A percentile compares a stretch with the other conserved stretches of the same genome.
Evolutionary conservation across 2,888 invertebrate species (phyloP).

Genomic region (Hypercompe scribonia): DNA sequence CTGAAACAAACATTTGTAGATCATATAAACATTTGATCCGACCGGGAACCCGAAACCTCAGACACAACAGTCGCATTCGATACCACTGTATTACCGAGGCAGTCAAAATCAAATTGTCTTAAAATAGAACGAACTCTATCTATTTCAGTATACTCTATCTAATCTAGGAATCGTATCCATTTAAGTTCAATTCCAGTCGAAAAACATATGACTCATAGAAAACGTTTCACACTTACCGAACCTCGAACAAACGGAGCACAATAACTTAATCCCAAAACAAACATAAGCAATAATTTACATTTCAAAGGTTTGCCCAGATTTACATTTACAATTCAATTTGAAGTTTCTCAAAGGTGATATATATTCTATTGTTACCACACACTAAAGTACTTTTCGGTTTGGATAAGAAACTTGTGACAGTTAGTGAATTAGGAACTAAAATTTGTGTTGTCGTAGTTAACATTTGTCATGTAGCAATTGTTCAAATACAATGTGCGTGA

Average conservation of each 20-base stretch:
- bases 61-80: too few species aligned
- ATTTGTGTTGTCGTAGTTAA: background rate
- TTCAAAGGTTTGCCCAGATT: conserved; percentile 1
- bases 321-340: background rate
- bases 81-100: too few species aligned
- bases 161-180: background rate
- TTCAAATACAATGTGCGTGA: background rate
- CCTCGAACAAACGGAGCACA: background rate
- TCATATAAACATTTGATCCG: too few species aligned
- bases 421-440: background rate
- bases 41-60: too few species aligned
- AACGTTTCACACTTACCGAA: background rate
- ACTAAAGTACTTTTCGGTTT: background rate
- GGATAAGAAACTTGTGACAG: conserved; percentile 6
- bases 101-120: background rate
- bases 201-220: background rate
- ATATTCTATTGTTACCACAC: conserved; percentile 1
- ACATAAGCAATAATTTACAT: conserved; percentile 2
- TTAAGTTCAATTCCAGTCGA: background rate
- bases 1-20: too few species aligned
- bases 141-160: background rate
- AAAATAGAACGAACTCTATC: background rate
- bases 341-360: conserved; percentile 2
- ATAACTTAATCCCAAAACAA: background rate
- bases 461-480: too few species aligned